Evolutionary conservation across 2,113 vertebrate genomes (phyloP), one percentile per base, ranked within the genome.

Genomic region (Gobiocypris rarus): DNA sequence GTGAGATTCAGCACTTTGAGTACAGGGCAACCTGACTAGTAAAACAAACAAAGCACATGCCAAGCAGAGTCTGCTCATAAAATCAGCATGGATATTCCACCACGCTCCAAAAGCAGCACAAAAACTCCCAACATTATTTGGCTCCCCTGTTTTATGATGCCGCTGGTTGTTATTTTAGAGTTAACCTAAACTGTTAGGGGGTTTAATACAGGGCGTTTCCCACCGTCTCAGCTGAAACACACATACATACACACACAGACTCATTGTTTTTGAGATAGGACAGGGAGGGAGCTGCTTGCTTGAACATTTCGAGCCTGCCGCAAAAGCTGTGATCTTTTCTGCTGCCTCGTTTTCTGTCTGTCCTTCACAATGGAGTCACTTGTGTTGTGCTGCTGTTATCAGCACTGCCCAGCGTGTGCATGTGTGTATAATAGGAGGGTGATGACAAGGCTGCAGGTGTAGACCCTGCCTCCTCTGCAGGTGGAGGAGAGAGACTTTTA

Each of bases 391-490:
- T 71, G 69, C 26, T 52, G 69, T 86, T 86, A 88, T 85, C 83
- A 86, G 85, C 65, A 13, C 75, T 48, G 75, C 75, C 56, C 85
- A 73, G 87, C 76, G 48, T 41, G 85, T 41, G 78, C 79, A 22
- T 83, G 83, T 80, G 73, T 84, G 75, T 71, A 31, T 89, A 89
- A 89, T 89, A 80, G 65, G 75, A 86, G 84, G 73, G 82, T 89
- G 88, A 86, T 86, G 88, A 87, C 88, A 89, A 81, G 75, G 80
- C 83, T 85, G 85, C 85, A 85, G 83, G 85, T 86, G 85, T 85
- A 80, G 71, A 81, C 75, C 52, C 34, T 48, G 38, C 71, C 74
- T 67, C 74, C 52, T 79, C 22, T 65, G 76, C 79, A 85, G 87
- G 87, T 88, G 85, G 84, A 85, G 70, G 61, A 86, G 79, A 77